Percentiles rank a stretch among this genome's conserved stretches.
Evolutionary conservation across 2,113 vertebrate species (phyloP).

Genomic region (Sapayoa aenigma): DNA sequence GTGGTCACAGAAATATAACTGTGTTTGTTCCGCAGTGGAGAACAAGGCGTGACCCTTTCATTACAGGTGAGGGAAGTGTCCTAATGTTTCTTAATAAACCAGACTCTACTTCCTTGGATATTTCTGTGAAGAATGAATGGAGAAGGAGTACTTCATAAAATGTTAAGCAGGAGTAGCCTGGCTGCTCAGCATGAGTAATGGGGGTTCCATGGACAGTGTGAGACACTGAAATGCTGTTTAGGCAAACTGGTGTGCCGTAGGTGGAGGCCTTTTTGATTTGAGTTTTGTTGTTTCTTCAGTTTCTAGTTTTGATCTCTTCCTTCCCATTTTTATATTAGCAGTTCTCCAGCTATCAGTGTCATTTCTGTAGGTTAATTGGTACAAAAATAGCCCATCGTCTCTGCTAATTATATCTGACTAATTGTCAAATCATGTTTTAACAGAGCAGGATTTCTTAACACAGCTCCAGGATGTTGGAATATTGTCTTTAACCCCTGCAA

Average conservation of each 20-base stretch:
- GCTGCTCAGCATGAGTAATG: neutral
- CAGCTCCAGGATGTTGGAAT: constrained; percentile 93
- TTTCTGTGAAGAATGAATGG: neutral
- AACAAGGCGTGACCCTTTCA: constrained; percentile 85
- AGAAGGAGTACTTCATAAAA: neutral
- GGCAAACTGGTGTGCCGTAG: neutral
- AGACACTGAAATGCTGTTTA: neutral
- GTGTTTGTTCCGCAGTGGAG: constrained; percentile 98
- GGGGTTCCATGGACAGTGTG: neutral
- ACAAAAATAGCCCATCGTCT: neutral
- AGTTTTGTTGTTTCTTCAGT: neutral
- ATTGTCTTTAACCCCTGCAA: constrained; percentile 93
- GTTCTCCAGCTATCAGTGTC: neutral
- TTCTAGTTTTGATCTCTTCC: neutral
- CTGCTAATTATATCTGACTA: neutral
- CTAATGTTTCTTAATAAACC: neutral
- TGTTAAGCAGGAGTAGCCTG: neutral
- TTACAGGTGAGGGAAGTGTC: constrained; percentile 80
- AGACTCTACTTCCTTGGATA: neutral
- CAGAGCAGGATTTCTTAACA: constrained; percentile 94
- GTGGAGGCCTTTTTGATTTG: neutral
- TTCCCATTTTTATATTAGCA: neutral
- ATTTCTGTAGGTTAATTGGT: neutral
- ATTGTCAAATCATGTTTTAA: constrained; percentile 38
- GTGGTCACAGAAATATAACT: constrained; percentile 93